phyloP scores from a whole-genome alignment of 2,113 vertebrate species.

The Mastomys coucha region DNA sequence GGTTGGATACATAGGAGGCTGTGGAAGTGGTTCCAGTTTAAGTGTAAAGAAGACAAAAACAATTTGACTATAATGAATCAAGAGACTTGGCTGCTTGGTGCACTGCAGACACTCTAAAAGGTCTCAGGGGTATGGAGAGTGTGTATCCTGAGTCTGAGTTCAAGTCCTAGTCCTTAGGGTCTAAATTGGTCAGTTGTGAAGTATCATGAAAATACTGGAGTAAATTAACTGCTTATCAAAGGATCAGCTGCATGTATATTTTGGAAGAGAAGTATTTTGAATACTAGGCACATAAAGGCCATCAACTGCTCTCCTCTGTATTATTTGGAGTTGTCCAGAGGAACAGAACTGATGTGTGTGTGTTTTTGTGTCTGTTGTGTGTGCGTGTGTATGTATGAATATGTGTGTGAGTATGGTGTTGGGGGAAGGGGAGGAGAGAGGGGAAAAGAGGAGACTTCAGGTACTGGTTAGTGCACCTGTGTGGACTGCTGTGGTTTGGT shows the following conservation, averaged over 20 bases:
- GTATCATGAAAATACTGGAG: background rate
- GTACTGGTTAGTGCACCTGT: background rate
- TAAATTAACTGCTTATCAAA: background rate
- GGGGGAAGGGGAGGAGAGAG: too few species aligned
- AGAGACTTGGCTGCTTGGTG: background rate
- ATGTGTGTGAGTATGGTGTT: too few species aligned
- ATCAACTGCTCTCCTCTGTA: background rate
- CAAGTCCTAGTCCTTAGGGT: background rate
- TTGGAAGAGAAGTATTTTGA: conserved; percentile 6
- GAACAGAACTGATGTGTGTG: background rate
- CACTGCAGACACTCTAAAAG: background rate
- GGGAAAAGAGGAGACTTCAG: too few species aligned
- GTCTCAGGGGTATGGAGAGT: background rate
- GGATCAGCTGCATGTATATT: background rate
- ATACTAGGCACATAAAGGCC: background rate
- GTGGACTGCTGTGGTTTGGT: background rate
- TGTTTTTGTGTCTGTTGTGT: background rate
- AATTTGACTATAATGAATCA: background rate
- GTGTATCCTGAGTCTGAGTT: background rate
- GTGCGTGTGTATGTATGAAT: too few species aligned
- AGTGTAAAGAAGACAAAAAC: background rate
- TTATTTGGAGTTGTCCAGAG: background rate
- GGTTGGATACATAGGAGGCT: background rate
- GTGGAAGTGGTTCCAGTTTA: background rate
- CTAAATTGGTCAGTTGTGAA: background rate